These are phyloP conservation scores for Drosophila nr. medialis DNA, from an alignment of 2,888 invertebrate genomes.

Conservation along the genomic window DNA sequence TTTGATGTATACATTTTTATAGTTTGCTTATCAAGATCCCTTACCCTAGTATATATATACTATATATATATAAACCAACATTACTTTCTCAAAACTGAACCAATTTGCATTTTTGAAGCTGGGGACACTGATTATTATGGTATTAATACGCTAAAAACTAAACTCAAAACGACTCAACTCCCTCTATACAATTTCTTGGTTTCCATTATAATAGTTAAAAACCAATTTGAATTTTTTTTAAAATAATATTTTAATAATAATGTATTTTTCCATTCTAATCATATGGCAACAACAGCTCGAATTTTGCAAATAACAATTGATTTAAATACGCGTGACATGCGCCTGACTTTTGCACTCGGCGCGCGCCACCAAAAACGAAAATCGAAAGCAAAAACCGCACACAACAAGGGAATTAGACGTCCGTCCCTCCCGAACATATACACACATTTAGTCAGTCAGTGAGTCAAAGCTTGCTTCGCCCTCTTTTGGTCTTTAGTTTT, in stretches of 20 bases:
- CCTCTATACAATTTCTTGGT: background rate
- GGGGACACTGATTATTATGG: background rate
- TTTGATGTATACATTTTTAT: background rate
- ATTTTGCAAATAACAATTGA: slow-evolving; percentile 50
- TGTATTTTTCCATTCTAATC: slow-evolving; percentile 39
- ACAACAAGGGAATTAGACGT: slow-evolving; percentile 17
- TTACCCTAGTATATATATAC: background rate
- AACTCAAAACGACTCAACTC: background rate
- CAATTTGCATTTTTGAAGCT: too few relatives aligned
- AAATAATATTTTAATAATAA: slow-evolving; percentile 9
- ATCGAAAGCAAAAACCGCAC: slow-evolving; percentile 52
- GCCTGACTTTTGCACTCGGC: slow-evolving; percentile 77
- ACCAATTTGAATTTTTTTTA: background rate
- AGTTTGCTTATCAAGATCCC: background rate
- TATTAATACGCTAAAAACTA: background rate
- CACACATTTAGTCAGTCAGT: slow-evolving; percentile 52
- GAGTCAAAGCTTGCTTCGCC: slow-evolving; percentile 66
- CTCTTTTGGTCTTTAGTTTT: slow-evolving; percentile 38
- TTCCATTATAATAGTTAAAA: background rate
- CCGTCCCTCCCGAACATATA: slow-evolving; percentile 16
- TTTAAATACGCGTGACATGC: slow-evolving; percentile 80
- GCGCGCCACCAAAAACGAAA: slow-evolving; percentile 44
- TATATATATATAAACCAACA: background rate
- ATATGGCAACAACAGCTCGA: background rate
- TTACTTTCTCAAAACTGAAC: background rate